Evolutionary conservation across 2,797 vertebrate species (phyloP).

Genomic region (Lepus townsendii): DNA sequence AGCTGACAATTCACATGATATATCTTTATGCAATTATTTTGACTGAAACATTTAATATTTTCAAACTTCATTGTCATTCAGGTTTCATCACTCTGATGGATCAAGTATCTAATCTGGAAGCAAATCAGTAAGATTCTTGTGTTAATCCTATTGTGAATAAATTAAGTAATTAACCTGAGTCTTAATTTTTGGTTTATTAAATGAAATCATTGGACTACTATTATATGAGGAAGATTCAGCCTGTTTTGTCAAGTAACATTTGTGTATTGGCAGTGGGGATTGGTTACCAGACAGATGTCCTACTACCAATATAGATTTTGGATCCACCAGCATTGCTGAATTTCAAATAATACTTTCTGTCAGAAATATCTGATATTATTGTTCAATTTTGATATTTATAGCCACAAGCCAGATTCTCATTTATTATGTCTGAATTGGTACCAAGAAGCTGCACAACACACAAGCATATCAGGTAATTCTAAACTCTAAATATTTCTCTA

Average conservation of each 20-base stretch:
- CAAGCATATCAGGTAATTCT: neutral
- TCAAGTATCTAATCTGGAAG: neutral
- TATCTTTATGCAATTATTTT: neutral
- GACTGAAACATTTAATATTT: neutral
- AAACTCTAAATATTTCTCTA: neutral
- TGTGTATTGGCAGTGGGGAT: neutral
- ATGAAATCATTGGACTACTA: neutral
- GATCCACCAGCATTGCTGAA: neutral
- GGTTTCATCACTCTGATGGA: neutral
- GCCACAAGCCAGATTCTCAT: neutral
- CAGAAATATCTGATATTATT: neutral
- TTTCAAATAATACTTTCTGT: conserved; percentile 33
- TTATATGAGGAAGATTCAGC: neutral
- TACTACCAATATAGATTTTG: neutral
- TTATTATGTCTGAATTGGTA: neutral
- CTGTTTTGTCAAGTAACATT: neutral
- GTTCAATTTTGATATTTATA: neutral
- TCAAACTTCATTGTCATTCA: neutral
- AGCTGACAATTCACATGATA: neutral
- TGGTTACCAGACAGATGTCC: neutral
- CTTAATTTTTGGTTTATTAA: conserved; percentile 32
- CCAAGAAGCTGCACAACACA: neutral
- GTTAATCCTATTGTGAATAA: neutral
- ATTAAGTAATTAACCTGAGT: neutral
- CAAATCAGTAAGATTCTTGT: neutral